These are phyloP conservation scores for Ommatoiulus sabulosus DNA, from an alignment of 2,888 invertebrate genomes.

Conservation along the genomic window DNA sequence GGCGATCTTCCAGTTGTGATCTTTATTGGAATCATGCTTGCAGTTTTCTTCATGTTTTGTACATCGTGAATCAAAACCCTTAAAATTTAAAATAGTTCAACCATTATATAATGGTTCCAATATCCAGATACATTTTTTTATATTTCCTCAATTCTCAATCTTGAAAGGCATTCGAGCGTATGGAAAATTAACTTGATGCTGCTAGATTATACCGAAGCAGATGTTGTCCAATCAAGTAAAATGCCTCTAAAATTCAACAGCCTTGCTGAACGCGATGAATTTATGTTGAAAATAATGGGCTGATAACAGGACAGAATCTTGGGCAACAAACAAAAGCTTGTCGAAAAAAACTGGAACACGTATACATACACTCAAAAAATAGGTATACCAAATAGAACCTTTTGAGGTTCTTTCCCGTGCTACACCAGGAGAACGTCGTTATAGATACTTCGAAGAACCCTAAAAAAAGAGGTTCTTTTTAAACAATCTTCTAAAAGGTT, in stretches of 20 bases:
- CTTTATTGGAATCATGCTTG: background rate
- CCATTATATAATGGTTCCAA: background rate
- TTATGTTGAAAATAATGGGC: background rate
- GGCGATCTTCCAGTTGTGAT: background rate
- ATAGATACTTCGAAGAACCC: too few species aligned
- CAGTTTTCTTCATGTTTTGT: too few species aligned
- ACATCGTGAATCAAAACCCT: too few species aligned
- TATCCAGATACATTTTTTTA: background rate
- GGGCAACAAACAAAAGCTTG: background rate
- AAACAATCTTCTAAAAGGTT: too few species aligned
- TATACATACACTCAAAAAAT: background rate
- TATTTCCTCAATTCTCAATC: background rate
- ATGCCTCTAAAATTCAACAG: background rate
- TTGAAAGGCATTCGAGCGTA: background rate
- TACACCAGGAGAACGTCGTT: too few species aligned
- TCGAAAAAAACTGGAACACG: background rate
- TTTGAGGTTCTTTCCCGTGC: too few species aligned
- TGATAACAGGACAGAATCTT: background rate
- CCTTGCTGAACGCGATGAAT: background rate
- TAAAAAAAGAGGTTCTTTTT: too few species aligned
- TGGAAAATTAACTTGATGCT: background rate
- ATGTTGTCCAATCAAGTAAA: background rate
- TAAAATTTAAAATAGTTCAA: too few species aligned
- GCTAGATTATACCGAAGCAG: background rate
- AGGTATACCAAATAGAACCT: too few species aligned